These are phyloP conservation scores for Alentia gelatinosa DNA, from an alignment of 2,888 invertebrate genomes.

Conservation along the genomic window DNA sequence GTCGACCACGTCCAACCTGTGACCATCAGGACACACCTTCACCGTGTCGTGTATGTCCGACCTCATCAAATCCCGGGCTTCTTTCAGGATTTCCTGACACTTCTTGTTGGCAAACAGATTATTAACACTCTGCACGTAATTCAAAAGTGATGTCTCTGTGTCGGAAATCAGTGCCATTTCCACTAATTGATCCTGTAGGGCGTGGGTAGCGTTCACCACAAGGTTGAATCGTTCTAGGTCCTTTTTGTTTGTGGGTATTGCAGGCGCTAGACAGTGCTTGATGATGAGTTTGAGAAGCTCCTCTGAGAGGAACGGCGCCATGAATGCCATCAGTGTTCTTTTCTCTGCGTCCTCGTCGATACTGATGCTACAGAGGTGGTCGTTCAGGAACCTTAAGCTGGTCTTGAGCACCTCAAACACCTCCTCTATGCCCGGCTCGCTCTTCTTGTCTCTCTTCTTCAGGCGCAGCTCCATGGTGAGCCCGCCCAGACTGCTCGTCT, in stretches of 20 bases:
- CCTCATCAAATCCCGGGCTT: slow-evolving; percentile 88
- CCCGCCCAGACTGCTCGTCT: neutral
- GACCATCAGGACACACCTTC: slow-evolving; percentile 69
- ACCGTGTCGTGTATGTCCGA: slow-evolving; percentile 89
- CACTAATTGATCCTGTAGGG: slow-evolving; percentile 86
- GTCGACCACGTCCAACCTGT: slow-evolving; percentile 65
- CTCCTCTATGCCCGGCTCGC: neutral
- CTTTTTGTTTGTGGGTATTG: slow-evolving; percentile 88
- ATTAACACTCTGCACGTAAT: slow-evolving; percentile 89
- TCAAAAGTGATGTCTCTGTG: slow-evolving; percentile 82
- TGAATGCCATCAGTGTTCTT: slow-evolving; percentile 47
- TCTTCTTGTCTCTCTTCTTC: neutral
- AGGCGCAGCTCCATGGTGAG: neutral
- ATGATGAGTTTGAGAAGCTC: slow-evolving; percentile 85
- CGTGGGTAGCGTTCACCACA: slow-evolving; percentile 85
- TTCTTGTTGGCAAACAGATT: slow-evolving; percentile 89
- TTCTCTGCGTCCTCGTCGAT: slow-evolving; percentile 72
- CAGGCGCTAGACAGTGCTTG: slow-evolving; percentile 87
- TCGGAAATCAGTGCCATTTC: slow-evolving; percentile 79
- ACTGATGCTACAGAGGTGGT: slow-evolving; percentile 82
- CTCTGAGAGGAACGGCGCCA: slow-evolving; percentile 53
- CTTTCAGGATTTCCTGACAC: slow-evolving; percentile 86
- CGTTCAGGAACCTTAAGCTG: slow-evolving; percentile 83
- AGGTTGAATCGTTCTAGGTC: slow-evolving; percentile 86
- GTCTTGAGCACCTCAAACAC: neutral